These are phyloP conservation scores for Drosophila kepulauana DNA, from an alignment of 1,140 invertebrate species.

Conservation along the genomic window DNA sequence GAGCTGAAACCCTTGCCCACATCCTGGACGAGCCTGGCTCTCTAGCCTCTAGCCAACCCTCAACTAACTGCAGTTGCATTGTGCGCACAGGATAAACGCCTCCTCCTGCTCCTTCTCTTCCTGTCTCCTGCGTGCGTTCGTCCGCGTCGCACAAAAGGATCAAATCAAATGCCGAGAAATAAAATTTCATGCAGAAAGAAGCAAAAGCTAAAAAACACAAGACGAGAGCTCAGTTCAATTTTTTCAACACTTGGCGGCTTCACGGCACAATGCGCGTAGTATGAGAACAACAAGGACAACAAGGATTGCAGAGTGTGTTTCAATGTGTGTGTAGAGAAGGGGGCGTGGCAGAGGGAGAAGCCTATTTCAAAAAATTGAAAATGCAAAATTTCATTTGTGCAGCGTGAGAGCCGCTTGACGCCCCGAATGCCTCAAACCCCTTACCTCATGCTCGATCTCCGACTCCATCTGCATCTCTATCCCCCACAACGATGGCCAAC, in stretches of 20 bases:
- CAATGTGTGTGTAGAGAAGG: not conserved
- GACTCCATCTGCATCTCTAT: not conserved
- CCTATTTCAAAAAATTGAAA: constrained; percentile 84
- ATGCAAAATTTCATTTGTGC: constrained; percentile 84
- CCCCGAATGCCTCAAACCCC: not conserved
- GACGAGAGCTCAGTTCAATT: constrained; percentile 51
- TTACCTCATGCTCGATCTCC: not conserved
- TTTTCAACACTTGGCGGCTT: constrained; percentile 52
- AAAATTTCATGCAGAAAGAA: constrained; percentile 62
- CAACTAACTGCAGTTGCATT: constrained; percentile 46
- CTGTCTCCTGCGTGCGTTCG: not conserved
- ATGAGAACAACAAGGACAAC: constrained; percentile 37
- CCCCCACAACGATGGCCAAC: not conserved
- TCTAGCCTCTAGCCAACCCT: constrained; percentile 17
- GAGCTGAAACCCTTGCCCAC: constrained; percentile 1
- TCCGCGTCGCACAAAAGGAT: constrained; percentile 49
- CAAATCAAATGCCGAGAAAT: constrained; percentile 82
- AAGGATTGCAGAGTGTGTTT: constrained; percentile 19
- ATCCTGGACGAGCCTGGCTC: not conserved
- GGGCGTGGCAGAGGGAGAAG: constrained; percentile 54
- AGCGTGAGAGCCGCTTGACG: constrained; percentile 34
- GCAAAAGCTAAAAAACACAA: constrained; percentile 60
- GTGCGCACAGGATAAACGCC: constrained; percentile 45
- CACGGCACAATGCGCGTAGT: not conserved
- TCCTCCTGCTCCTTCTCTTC: constrained; percentile 1